These are phyloP conservation scores for Telmatochromis sp. DNA, from an alignment of 2,113 vertebrate genomes.

Conservation along the genomic window DNA sequence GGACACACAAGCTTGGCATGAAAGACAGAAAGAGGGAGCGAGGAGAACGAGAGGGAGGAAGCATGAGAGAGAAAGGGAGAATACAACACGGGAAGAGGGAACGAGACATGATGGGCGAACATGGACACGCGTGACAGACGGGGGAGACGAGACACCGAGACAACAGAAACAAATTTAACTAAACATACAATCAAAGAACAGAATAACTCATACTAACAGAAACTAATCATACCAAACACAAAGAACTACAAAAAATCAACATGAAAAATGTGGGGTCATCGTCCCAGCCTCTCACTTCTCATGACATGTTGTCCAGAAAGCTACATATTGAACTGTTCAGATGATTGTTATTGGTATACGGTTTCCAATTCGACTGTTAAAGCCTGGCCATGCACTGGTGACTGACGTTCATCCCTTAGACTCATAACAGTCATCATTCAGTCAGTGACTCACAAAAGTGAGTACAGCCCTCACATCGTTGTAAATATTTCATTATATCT, in stretches of 20 bases:
- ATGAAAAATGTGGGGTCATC: background rate
- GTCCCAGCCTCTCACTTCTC: background rate
- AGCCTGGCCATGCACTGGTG: background rate
- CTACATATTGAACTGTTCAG: background rate
- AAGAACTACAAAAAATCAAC: background rate
- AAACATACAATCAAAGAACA: background rate
- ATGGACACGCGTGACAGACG: background rate
- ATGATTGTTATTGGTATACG: background rate
- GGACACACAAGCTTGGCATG: background rate
- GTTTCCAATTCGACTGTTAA: rapidly evolving
- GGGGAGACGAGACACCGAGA: background rate
- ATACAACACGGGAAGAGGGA: background rate
- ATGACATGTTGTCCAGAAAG: background rate
- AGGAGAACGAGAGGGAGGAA: background rate
- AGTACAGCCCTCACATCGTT: background rate
- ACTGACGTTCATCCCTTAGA: background rate
- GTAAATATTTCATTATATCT: background rate
- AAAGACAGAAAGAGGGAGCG: background rate
- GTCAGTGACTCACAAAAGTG: background rate
- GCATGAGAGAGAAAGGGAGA: background rate
- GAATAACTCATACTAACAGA: background rate
- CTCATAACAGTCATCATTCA: background rate
- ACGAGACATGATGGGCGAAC: background rate
- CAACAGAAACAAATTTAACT: background rate
- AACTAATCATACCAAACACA: background rate